phyloP scores from a whole-genome alignment of 1,140 invertebrate genomes.

The Heliconius hermathena region DNA sequence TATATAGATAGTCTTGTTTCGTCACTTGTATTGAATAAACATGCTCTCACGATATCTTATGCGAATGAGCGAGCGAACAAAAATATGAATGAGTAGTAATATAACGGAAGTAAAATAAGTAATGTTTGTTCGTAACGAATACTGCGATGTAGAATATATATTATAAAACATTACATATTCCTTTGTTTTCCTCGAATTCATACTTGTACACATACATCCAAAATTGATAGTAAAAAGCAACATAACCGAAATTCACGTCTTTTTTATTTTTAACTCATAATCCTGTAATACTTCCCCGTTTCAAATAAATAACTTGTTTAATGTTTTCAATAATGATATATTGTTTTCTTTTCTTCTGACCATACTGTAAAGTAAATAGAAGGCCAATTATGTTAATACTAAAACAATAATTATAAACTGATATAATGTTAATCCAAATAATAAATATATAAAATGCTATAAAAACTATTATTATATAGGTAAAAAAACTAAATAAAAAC shows the following conservation, averaged over 20 bases:
- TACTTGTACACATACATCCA: slow-evolving; percentile 80
- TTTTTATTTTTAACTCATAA: slow-evolving; percentile 56
- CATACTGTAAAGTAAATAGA: not conserved
- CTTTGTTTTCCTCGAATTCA: slow-evolving; percentile 80
- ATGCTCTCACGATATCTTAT: slow-evolving; percentile 68
- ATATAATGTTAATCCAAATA: no score
- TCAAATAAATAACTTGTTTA: slow-evolving; percentile 10
- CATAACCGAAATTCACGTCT: slow-evolving; percentile 75
- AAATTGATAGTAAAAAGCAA: slow-evolving; percentile 82
- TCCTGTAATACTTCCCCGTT: slow-evolving; percentile 23
- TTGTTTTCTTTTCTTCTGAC: slow-evolving; percentile 2
- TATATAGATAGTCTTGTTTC: slow-evolving; percentile 74
- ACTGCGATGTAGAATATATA: slow-evolving; percentile 79
- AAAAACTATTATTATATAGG: no score
- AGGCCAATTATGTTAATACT: not conserved
- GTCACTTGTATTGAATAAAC: slow-evolving; percentile 66
- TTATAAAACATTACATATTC: slow-evolving; percentile 77
- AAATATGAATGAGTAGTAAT: slow-evolving; percentile 75
- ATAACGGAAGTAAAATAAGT: slow-evolving; percentile 76
- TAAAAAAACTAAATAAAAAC: no score
- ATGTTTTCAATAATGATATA: not conserved
- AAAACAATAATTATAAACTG: no score
- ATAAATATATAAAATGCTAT: no score
- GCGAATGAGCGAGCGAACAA: slow-evolving; percentile 74
- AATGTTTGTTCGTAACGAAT: slow-evolving; percentile 80